phyloP scores from a whole-genome alignment of 2,888 invertebrate species.

The Theristus sp. region DNA sequence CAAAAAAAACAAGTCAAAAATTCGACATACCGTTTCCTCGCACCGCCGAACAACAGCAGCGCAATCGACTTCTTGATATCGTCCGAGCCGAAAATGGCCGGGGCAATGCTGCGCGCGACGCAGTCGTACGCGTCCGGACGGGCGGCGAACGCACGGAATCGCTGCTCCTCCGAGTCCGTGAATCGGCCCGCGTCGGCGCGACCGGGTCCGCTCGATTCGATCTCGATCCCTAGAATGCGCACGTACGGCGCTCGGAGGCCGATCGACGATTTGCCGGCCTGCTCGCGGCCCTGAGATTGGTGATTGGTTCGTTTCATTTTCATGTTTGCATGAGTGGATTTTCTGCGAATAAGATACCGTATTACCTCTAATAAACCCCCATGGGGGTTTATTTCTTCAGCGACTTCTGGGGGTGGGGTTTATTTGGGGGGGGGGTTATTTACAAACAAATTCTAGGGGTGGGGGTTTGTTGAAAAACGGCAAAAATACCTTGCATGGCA shows the following conservation, averaged over 20 bases:
- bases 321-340: too few relatives aligned
- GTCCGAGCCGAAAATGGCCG: constrained; percentile 76
- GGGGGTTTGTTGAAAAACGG: too few relatives aligned
- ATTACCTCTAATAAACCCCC: too few relatives aligned
- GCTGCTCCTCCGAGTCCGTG: constrained; percentile 41
- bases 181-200: constrained; percentile 17
- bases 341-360: too few relatives aligned
- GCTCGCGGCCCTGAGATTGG: too few relatives aligned
- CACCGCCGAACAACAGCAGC: constrained; percentile 78
- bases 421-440: too few relatives aligned
- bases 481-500: too few relatives aligned
- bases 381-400: too few relatives aligned
- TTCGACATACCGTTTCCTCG: constrained; percentile 35
- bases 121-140: constrained; percentile 62
- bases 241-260: constrained; percentile 87
- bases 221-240: constrained; percentile 72
- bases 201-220: constrained; percentile 45
- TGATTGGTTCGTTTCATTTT: too few relatives aligned
- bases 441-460: too few relatives aligned
- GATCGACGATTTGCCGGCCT: constrained; percentile 37
- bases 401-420: too few relatives aligned
- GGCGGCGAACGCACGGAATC: constrained; percentile 46
- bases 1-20: not conserved
- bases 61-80: constrained; percentile 96
- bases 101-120: constrained; percentile 73